Evolutionary conservation across 1,140 invertebrate genomes (phyloP).

Genomic region (Hyphantria cunea): DNA sequence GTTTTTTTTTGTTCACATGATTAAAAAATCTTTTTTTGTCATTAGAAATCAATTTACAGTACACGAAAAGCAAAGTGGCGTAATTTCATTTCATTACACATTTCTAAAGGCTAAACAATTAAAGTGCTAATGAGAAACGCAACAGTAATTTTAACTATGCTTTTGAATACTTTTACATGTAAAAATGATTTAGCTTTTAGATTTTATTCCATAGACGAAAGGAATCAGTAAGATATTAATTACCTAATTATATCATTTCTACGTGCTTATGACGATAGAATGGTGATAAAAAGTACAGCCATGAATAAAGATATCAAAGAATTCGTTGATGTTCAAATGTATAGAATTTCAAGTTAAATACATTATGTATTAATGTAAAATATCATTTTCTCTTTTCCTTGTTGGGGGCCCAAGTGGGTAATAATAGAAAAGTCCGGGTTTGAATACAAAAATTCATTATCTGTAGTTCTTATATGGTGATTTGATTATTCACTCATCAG

Average conservation of each 20-base stretch:
- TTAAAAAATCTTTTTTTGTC: too few relatives aligned
- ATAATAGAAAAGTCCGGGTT: too few relatives aligned
- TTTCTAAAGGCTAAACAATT: constrained; percentile 2
- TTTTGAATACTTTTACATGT: too few relatives aligned
- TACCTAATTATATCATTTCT: not conserved
- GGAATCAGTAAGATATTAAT: not conserved
- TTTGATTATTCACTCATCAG: too few relatives aligned
- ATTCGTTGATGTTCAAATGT: not conserved
- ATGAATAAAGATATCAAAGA: too few relatives aligned
- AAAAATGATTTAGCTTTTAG: not conserved
- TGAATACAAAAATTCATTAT: too few relatives aligned
- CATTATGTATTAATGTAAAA: constrained; percentile 6
- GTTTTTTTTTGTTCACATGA: too few relatives aligned
- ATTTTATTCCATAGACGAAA: not conserved
- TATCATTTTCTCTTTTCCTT: too few relatives aligned
- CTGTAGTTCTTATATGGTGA: too few relatives aligned
- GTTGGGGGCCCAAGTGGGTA: too few relatives aligned
- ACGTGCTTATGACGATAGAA: not conserved
- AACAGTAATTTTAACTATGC: constrained; percentile 6
- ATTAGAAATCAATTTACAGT: too few relatives aligned
- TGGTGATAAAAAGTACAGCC: not conserved
- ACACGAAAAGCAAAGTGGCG: constrained; percentile 4
- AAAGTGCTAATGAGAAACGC: constrained; percentile 15
- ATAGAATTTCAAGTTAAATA: not conserved
- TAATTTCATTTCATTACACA: constrained; percentile 8